Percentiles rank a stretch among this genome's conserved stretches.
Evolutionary conservation across 2,113 vertebrate species (phyloP).

Genomic region (Sebastes fasciatus): DNA sequence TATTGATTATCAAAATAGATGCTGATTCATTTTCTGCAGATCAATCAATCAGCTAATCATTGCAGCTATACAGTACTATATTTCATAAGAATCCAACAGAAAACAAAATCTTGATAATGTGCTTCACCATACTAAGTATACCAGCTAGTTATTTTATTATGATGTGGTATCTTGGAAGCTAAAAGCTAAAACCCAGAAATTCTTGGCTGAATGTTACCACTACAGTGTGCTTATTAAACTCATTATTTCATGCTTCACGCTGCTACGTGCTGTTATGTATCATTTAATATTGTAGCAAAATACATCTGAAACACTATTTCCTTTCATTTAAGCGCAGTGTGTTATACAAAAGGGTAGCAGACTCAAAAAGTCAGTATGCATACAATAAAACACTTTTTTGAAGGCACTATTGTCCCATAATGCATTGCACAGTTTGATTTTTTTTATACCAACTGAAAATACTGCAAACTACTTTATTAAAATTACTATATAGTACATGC

Average conservation of each 20-base stretch:
- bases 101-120: not conserved
- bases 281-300: not conserved
- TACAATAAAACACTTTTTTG: not conserved
- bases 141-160: not conserved
- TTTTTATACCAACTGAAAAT: too few relatives aligned
- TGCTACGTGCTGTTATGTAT: not conserved
- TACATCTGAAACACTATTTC: not conserved
- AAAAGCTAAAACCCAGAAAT: not conserved
- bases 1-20: too few relatives aligned
- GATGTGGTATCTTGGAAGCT: not conserved
- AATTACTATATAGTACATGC: too few relatives aligned
- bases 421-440: not conserved
- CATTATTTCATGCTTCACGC: too few relatives aligned
- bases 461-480: not conserved
- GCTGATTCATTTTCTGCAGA: not conserved
- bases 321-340: constrained; percentile 6
- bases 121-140: not conserved
- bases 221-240: not conserved
- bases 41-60: not conserved
- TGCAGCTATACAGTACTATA: not conserved
- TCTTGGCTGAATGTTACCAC: not conserved
- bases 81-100: not conserved
- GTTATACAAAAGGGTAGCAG: not conserved
- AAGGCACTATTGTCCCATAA: not conserved
- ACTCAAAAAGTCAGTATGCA: too few relatives aligned